Conservation (phyloP, 2,888 invertebrate species). For the Cryptus armator region DNA sequence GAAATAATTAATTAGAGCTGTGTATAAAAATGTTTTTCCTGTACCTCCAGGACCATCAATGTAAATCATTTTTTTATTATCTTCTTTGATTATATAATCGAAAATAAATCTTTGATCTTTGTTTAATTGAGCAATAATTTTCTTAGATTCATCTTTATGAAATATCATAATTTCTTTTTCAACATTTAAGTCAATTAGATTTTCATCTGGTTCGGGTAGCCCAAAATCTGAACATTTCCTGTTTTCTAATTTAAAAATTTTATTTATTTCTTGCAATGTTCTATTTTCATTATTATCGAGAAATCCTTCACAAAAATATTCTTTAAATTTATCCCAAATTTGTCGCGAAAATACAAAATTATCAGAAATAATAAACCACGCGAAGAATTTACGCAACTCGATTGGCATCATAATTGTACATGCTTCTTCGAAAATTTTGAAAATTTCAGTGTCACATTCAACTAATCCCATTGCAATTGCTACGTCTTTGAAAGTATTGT, state of each 20-base stretch:
- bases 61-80: conserved; percentile 17
- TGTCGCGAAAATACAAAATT: not conserved
- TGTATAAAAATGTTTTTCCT: conserved; percentile 51
- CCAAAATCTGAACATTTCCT: too few species aligned
- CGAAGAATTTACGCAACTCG: conserved; percentile 18
- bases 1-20: conserved; percentile 38
- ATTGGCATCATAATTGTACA: conserved; percentile 6
- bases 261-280: conserved; percentile 9
- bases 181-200: too few species aligned
- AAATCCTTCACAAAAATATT: conserved; percentile 22
- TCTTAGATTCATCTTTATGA: too few species aligned
- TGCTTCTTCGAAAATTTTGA: conserved; percentile 24
- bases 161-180: too few species aligned
- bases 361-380: conserved; percentile 20
- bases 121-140: conserved; percentile 8
- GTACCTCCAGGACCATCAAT: conserved; percentile 20
- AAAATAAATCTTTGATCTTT: not conserved
- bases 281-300: conserved; percentile 13
- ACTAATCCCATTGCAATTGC: conserved; percentile 34
- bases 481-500: conserved; percentile 24
- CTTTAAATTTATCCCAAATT: conserved; percentile 15
- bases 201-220: too few species aligned
- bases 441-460: conserved; percentile 27
- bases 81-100: not conserved
- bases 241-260: conserved; percentile 25